Conservation (phyloP, 2,888 invertebrate species). For the Beris chalybata region DNA sequence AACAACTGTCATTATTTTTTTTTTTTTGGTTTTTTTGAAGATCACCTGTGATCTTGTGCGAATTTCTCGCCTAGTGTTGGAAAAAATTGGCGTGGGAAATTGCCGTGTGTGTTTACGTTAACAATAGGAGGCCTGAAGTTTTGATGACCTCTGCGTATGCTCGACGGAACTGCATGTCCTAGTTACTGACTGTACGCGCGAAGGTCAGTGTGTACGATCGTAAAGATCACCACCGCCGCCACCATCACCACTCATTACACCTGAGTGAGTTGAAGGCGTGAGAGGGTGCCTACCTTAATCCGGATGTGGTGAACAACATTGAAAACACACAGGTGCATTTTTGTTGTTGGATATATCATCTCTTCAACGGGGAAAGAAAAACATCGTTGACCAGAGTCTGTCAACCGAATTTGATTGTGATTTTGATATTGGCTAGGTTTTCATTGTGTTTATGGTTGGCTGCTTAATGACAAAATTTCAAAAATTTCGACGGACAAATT, state of each 20-base stretch:
- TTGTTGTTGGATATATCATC: constrained; percentile 11
- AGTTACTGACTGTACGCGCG: not conserved
- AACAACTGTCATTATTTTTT: too few relatives aligned
- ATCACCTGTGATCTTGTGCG: too few relatives aligned
- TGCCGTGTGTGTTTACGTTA: too few relatives aligned
- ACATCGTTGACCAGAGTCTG: not conserved
- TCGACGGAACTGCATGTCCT: too few relatives aligned
- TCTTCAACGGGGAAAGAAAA: not conserved
- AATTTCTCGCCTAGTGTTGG: too few relatives aligned
- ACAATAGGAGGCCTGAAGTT: too few relatives aligned
- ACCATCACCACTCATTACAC: not conserved
- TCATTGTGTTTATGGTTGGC: constrained; percentile 29
- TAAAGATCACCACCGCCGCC: not conserved
- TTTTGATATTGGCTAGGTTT: constrained; percentile 4
- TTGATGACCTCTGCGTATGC: too few relatives aligned
- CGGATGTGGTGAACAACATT: constrained; percentile 26
- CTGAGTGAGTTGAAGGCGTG: not conserved
- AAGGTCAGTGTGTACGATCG: not conserved
- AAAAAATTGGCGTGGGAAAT: too few relatives aligned
- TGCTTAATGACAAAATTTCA: not conserved
- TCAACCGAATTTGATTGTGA: constrained; percentile 16
- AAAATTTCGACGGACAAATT: too few relatives aligned
- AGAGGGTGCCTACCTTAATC: constrained; percentile 11
- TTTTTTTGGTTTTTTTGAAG: too few relatives aligned
- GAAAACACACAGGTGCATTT: constrained; percentile 20